Evolutionary conservation across 2,113 vertebrate genomes (phyloP), one percentile per base, ranked within the genome.

Genomic region (Anolis sagrei): DNA sequence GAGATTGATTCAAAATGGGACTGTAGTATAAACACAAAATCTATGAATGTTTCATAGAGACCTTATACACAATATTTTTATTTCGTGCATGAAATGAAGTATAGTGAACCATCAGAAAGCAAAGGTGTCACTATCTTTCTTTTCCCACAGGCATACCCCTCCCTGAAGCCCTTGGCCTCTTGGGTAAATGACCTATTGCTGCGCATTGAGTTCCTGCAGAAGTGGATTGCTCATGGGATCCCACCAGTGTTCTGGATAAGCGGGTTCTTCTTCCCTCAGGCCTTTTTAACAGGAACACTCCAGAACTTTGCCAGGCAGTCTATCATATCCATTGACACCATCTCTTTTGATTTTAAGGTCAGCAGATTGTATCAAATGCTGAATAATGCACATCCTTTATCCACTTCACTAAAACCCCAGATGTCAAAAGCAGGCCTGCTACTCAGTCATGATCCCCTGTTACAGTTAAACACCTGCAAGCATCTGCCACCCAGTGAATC

Each of bases 201-300:
- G 92, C 95, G 97, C 87, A 96, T 97, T 74, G 72, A 92, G 78
- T 99, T 98, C 92, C 76, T 98, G 79, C 90, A 97, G 74, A 88
- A 62, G 58, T 99, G 98, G 98, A 98, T 98, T 92, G 70, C 74
- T 23, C 62, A 91, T 0, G 97, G 98, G 66, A 96, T 97, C 87
- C 98, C 98, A 1, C 83, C 97, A 0, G 97, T 97, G 23, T 98
- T 98, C 96, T 99, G 98, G 98, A 98, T 98, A 92, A 98, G 97
- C 0, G 97, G 97, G 1, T 97, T 98, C 93, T 99, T 99, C 95
- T 98, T 98, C 93, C 98, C 98, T 0, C 98, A 98, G 91, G 98
- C 98, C 32, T 99, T 99, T 91, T 97, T 99, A 85, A 98, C 98
- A 0, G 98, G 98, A 58, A 98, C 97, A 0, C 95, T 99, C 66